phyloP scores from a whole-genome alignment of 2,113 vertebrate genomes.

The Plecotus auritus region DNA sequence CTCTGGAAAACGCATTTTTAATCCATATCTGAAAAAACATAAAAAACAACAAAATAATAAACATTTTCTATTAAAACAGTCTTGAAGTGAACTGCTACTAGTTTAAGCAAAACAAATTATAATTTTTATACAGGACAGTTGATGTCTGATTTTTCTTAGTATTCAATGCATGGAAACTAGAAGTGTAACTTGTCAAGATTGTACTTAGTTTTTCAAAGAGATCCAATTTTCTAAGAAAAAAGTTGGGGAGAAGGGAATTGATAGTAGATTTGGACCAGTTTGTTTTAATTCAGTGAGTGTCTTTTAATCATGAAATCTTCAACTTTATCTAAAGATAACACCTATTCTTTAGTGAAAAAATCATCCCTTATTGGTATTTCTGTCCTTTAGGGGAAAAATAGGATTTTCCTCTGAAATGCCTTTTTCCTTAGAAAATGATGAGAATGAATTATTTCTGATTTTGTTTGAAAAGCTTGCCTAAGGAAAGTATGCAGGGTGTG shows the following conservation, averaged over 20 bases:
- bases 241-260: neutral
- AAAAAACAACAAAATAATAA: neutral
- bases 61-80: neutral
- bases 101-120: neutral
- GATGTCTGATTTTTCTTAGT: neutral
- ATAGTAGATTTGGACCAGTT: neutral
- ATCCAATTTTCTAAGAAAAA: neutral
- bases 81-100: neutral
- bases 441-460: neutral
- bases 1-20: neutral
- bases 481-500: neutral
- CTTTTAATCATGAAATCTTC: constrained; percentile 3
- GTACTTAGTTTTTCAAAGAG: neutral
- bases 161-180: neutral
- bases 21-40: neutral
- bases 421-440: neutral
- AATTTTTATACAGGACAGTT: neutral
- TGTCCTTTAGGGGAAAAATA: neutral
- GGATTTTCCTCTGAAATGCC: neutral
- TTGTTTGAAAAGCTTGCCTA: neutral
- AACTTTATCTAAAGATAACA: neutral
- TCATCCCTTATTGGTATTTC: neutral
- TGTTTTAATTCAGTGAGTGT: neutral
- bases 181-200: neutral
- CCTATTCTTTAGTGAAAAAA: neutral